Evolutionary conservation across 2,888 invertebrate species (phyloP).

Genomic region (Pyrrhia umbra): DNA sequence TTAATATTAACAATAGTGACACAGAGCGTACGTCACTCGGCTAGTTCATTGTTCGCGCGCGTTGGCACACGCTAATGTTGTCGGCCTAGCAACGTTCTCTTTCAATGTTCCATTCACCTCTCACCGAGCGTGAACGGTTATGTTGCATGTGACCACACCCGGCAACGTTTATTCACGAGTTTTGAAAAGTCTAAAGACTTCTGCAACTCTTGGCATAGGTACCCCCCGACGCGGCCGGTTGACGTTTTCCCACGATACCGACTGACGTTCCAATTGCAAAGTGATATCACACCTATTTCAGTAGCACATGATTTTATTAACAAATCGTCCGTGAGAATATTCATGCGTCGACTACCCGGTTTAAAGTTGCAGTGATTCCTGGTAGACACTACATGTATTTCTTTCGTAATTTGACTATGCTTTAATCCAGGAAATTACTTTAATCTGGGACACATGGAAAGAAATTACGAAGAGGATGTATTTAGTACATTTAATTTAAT

Average conservation of each 20-base stretch:
- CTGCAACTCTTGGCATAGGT: slow-evolving; percentile 41
- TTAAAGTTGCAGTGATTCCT: slow-evolving; percentile 52
- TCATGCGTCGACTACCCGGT: slow-evolving; percentile 39
- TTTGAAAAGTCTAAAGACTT: slow-evolving; percentile 51
- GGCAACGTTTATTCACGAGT: slow-evolving; percentile 45
- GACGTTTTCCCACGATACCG: slow-evolving; percentile 65
- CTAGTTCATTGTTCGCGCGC: slow-evolving; percentile 88
- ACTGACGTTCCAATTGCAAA: slow-evolving; percentile 63
- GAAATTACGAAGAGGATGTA: not conserved
- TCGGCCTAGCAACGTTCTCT: slow-evolving; percentile 86
- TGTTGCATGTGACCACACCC: slow-evolving; percentile 71
- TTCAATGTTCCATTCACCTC: slow-evolving; percentile 88
- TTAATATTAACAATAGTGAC: slow-evolving; percentile 71
- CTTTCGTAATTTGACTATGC: slow-evolving; percentile 9
- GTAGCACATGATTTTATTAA: slow-evolving; percentile 63
- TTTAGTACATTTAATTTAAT: not conserved
- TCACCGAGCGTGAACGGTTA: slow-evolving; percentile 87
- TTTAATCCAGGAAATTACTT: not conserved
- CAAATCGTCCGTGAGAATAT: slow-evolving; percentile 60
- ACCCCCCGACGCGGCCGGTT: slow-evolving; percentile 47
- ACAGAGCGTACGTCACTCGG: slow-evolving; percentile 78
- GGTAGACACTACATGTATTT: slow-evolving; percentile 30
- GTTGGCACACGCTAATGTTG: slow-evolving; percentile 86
- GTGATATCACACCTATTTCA: slow-evolving; percentile 71
- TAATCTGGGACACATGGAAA: not conserved